Percentiles rank a stretch among this genome's conserved stretches.
These are phyloP conservation scores for Ophioderma brevispina DNA, from an alignment of 35 echinoderm and acorn worm species.

Conservation along the genomic window DNA sequence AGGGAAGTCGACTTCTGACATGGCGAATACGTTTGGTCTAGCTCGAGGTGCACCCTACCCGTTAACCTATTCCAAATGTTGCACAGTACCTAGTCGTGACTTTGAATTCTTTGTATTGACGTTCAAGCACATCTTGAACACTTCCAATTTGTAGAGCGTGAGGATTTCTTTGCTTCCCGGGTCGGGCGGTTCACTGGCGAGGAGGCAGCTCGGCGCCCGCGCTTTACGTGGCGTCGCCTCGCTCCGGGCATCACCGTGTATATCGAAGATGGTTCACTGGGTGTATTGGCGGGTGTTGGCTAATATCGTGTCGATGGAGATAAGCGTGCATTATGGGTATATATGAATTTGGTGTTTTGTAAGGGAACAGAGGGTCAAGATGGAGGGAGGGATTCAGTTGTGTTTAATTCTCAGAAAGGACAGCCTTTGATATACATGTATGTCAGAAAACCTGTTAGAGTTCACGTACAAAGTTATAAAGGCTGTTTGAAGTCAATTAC, in stretches of 20 bases:
- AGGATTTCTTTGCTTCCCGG: background rate
- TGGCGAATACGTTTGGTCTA: background rate
- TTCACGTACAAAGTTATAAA: too few species aligned
- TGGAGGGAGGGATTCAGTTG: too few species aligned
- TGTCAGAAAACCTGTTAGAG: too few species aligned
- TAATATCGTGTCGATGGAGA: background rate
- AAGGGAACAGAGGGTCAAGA: too few species aligned
- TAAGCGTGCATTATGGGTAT: too few species aligned
- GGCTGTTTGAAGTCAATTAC: too few species aligned
- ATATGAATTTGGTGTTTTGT: too few species aligned
- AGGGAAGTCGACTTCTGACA: background rate
- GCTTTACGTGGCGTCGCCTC: background rate
- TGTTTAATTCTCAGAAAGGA: too few species aligned
- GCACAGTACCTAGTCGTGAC: background rate
- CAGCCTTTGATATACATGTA: too few species aligned
- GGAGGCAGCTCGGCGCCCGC: slow-evolving; percentile 4
- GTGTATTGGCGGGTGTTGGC: background rate
- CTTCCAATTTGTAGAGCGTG: slow-evolving; percentile 9
- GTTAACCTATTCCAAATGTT: background rate
- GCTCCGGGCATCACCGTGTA: background rate
- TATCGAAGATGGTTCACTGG: background rate
- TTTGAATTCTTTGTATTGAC: background rate
- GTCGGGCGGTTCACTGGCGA: background rate
- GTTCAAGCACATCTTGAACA: background rate
- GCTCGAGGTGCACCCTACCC: background rate